Evolutionary conservation across 2,113 vertebrate species (phyloP), one percentile per base, ranked within the genome.

Genomic region (Casuarius casuarius): DNA sequence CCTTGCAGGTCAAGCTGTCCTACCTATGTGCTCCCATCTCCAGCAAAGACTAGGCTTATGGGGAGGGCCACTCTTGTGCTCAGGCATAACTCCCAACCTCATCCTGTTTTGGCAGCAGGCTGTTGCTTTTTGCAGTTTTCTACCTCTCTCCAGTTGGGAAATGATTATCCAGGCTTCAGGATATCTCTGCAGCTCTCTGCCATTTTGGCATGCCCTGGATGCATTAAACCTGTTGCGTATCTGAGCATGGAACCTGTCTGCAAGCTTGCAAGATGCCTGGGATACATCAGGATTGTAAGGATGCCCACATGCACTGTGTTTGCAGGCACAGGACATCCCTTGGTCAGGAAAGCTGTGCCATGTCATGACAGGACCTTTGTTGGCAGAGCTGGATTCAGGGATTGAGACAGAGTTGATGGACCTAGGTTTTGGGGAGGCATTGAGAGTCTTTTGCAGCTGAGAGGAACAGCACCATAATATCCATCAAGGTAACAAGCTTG

Each of bases 401-500:
- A 7, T 7, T 72, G 65, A 87, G 76, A 35, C 20, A 35, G 42
- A 28, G 7, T 5, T 72, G n/a, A 22, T 17, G 28, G 66, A 86
- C 23, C 2, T 29, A 23, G 14, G n/a, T 49, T 72, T 68, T 49
- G 22, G 52, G 48, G 20, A 44, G 16, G 8, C 33, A 8, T 54
- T 52, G 49, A 12, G 35, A 51, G 11, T 42, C 19, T 19, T 21
- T 71, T 12, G 26, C 26, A 58, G 67, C n/a, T 40, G 28, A 58
- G 19, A 46, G 51, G n/a, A 2, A 3, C 8, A 4, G 0, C 28
- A 3, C 15, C 25, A 14, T 19, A 12, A 23, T 29, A 48, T 25
- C 46, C 35, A 23, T 52, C 35, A 18, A 1, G 1, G 49, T 28
- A 56, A 63, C 19, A 23, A 35, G 22, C 42, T 25, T 18, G 42